Percentiles rank a stretch among this genome's conserved stretches.
phyloP scores from a whole-genome alignment of 2,888 invertebrate genomes.

The Agriotes lineatus region DNA sequence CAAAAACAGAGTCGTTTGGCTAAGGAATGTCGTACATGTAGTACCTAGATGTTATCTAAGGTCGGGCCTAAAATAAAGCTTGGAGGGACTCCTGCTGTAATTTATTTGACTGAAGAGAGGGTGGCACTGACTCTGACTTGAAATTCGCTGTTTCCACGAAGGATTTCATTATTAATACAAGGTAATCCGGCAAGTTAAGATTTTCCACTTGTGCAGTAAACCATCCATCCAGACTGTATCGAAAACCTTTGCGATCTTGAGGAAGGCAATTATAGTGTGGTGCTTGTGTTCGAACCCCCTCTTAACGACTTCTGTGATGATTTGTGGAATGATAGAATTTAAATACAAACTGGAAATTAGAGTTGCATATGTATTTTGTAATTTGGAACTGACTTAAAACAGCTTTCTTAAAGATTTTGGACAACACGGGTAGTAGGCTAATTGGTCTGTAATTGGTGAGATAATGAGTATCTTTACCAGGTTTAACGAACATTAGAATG shows the following conservation, averaged over 20 bases:
- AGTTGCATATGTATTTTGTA: too few species aligned
- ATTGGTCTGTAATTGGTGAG: too few species aligned
- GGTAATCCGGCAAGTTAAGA: background rate
- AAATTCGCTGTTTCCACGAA: too few species aligned
- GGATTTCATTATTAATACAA: background rate
- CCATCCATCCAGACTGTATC: too few species aligned
- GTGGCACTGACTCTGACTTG: background rate
- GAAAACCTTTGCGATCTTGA: background rate
- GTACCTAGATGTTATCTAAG: background rate
- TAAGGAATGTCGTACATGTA: background rate
- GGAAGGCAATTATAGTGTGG: background rate
- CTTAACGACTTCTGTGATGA: background rate
- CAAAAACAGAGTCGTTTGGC: background rate
- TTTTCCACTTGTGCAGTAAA: background rate
- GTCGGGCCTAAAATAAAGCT: background rate
- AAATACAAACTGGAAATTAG: too few species aligned
- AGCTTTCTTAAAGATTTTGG: too few species aligned
- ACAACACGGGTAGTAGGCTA: too few species aligned
- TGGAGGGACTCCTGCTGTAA: too few species aligned
- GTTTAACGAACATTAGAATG: background rate
- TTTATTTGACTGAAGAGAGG: background rate
- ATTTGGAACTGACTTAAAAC: too few species aligned
- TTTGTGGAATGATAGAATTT: too few species aligned
- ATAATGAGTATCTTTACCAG: background rate
- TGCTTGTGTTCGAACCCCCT: background rate